Evolutionary conservation across 1,140 invertebrate species (phyloP), one percentile per base, ranked within the genome.

Genomic region (Bombus difficillimus): DNA sequence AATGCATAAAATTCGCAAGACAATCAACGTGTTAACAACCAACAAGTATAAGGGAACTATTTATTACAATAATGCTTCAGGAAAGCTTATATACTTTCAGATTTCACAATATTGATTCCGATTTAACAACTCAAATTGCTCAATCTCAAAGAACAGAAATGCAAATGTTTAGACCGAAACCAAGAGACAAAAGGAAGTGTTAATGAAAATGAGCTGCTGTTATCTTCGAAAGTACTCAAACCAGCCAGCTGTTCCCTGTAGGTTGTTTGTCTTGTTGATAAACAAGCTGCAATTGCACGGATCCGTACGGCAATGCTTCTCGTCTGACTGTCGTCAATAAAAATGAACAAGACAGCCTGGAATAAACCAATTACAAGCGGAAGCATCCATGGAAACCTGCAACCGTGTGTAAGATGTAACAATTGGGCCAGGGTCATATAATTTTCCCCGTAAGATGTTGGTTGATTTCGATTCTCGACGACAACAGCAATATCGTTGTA

Each of bases 201-300:
- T 18, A 66, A 82, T 32, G 80, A 41, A 57, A 83, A 66, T 59
- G 22, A 75, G 41, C 25, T 18, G 2, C 41, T 18, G n/a, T n/a
- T 82, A 47, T 66, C 9, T 18, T 37, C 41, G 25, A 41, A 75
- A 66, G 34, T 41, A 75, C 66, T 39, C 1, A 18, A 22, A 2
- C 0, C 25, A 41, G 37, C 68, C 74, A 43, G 13, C 18, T 77
- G 37, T 78, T 76, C 12, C 1, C 37, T 5, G 22, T n/a, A 32
- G 34, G 28, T 37, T 66, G 28, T 57, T 71, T 57, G 10, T 68
- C 13, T 78, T 34, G 3, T 22, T 78, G 47, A 78, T 78, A 83
- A 83, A 69, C 74, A 83, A 78, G 18, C 2, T 18, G 32, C 37
- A 78, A 78, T 83, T 78, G 71, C n/a, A 78, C 59, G 37, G 10